Conservation (phyloP, 2,113 vertebrate genomes). For the Hyperoodon ampullatus region DNA sequence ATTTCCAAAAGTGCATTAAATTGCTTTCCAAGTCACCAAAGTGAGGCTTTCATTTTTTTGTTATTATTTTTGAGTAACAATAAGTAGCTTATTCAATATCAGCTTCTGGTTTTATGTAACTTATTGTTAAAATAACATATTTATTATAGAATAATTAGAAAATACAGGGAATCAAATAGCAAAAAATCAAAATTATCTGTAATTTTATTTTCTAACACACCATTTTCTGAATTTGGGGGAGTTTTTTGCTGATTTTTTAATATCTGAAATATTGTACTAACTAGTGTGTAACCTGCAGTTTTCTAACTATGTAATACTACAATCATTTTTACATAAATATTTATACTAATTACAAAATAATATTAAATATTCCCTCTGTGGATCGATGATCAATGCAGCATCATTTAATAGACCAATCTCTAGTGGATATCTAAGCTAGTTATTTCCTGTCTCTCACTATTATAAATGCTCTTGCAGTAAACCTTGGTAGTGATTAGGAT, state of each 20-base stretch:
- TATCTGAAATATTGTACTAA: neutral
- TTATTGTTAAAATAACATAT: neutral
- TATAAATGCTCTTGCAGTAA: neutral
- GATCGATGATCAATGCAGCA: neutral
- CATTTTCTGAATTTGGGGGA: neutral
- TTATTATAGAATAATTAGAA: neutral
- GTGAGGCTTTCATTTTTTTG: neutral
- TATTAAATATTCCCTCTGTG: neutral
- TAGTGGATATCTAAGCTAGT: neutral
- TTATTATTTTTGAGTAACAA: neutral
- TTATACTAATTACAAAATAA: neutral
- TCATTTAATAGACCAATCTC: neutral
- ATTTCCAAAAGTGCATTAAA: neutral
- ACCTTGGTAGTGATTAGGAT: neutral
- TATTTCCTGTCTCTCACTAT: neutral
- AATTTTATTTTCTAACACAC: neutral
- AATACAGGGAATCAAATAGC: neutral
- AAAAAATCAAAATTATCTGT: neutral
- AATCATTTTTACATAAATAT: neutral
- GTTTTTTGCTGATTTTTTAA: neutral
- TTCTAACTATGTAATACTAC: neutral
- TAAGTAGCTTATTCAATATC: neutral
- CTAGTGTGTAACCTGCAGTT: neutral
- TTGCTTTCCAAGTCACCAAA: neutral
- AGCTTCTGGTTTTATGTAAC: neutral